Evolutionary conservation across 2,797 vertebrate genomes (phyloP).

Genomic region (Capromys pilorides): DNA sequence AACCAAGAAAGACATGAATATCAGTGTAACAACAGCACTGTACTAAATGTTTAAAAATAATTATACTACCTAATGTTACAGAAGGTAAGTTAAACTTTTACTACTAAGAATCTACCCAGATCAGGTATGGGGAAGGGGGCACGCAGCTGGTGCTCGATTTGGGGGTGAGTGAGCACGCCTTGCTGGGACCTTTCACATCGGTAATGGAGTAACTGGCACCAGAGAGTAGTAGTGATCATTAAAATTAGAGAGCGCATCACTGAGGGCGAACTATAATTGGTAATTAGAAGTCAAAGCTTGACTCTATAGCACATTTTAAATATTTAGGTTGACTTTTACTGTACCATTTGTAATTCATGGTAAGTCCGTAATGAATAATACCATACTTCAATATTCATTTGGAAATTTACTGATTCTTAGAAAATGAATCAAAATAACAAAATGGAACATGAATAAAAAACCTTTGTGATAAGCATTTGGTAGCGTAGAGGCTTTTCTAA

Average conservation of each 20-base stretch:
- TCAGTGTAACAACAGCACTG: not conserved
- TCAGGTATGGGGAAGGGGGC: not conserved
- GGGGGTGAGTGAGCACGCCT: conserved; percentile 44
- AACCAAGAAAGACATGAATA: not conserved
- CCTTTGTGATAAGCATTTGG: not conserved
- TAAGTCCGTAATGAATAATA: conserved; percentile 49
- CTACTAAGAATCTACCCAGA: not conserved
- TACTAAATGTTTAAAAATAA: not conserved
- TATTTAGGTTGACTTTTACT: conserved; percentile 52
- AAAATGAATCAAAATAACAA: not conserved
- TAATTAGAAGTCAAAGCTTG: conserved; percentile 62
- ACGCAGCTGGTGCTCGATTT: not conserved
- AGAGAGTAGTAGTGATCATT: conserved; percentile 36
- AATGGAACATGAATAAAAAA: not conserved
- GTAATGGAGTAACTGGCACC: conserved; percentile 47
- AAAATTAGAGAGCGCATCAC: conserved; percentile 6
- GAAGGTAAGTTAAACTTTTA: not conserved
- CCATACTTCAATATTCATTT: conserved; percentile 31
- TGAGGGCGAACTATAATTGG: conserved; percentile 57
- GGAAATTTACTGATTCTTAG: conserved; percentile 35
- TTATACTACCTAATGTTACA: not conserved
- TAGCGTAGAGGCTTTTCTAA: not conserved
- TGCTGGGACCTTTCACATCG: not conserved
- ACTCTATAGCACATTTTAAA: conserved; percentile 63
- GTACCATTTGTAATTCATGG: conserved; percentile 23